Conservation (phyloP, 2,797 vertebrate species). For the Phoeniculus purpureus region DNA sequence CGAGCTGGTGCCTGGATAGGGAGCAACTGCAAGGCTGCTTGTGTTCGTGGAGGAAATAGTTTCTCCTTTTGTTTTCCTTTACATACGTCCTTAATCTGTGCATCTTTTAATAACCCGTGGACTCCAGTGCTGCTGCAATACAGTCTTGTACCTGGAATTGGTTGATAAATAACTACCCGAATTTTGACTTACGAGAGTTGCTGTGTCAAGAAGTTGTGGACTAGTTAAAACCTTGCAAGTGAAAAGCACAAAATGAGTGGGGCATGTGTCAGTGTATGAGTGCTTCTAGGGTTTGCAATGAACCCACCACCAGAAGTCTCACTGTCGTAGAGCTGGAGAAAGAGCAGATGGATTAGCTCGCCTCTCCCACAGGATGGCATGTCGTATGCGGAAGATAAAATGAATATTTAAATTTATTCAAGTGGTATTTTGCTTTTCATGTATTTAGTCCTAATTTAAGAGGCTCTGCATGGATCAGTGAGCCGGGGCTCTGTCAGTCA, state of each 20-base stretch:
- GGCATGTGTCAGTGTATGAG: not conserved
- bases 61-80: not conserved
- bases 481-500: conserved; percentile 47
- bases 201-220: not conserved
- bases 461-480: conserved; percentile 9
- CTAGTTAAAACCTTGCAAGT: not conserved
- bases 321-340: conserved; percentile 14
- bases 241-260: not conserved
- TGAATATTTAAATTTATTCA: conserved; percentile 17
- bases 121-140: not conserved
- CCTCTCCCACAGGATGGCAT: conserved; percentile 40
- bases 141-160: not conserved
- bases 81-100: not conserved
- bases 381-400: conserved; percentile 17
- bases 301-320: not conserved
- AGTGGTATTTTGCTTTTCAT: not conserved
- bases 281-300: not conserved
- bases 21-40: not conserved
- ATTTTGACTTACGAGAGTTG: not conserved
- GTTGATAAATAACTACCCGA: not conserved
- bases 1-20: not conserved
- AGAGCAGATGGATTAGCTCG: conserved; percentile 38
- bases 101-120: not conserved
- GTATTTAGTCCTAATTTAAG: conserved; percentile 22
- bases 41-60: not conserved